A percentile compares a stretch with the other conserved stretches of the same genome.
Conservation (phyloP, 1,140 invertebrate genomes). For the Lamellibrachia luymesi region DNA sequence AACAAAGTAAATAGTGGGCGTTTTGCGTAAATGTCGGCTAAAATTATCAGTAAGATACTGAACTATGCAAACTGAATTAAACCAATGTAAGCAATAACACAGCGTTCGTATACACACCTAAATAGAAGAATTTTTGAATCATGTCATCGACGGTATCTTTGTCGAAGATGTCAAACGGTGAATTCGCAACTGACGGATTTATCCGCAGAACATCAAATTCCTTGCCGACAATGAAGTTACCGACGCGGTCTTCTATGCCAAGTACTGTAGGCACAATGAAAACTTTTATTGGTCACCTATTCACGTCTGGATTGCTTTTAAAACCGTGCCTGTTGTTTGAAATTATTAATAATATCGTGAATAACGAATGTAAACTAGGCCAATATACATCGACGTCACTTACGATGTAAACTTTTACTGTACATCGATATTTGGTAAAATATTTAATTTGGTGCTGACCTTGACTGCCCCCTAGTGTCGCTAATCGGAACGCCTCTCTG, state of each 20-base stretch:
- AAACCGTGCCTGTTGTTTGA: background rate
- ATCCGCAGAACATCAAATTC: conserved; percentile 80
- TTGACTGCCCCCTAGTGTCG: conserved; percentile 81
- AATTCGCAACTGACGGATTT: conserved; percentile 45
- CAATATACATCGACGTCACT: background rate
- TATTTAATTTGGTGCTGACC: conserved; percentile 57
- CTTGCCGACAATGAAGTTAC: conserved; percentile 78
- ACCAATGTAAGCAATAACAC: background rate
- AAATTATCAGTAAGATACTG: background rate
- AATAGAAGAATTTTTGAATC: conserved; percentile 78
- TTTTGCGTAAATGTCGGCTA: too few species aligned
- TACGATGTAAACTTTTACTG: background rate
- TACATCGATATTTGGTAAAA: conserved; percentile 1
- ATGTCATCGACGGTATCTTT: conserved; percentile 61
- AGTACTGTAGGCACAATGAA: conserved; percentile 65
- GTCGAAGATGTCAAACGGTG: conserved; percentile 57
- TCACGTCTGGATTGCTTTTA: background rate
- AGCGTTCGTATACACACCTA: conserved; percentile 41
- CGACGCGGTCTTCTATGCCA: conserved; percentile 69
- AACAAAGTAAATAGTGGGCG: too few species aligned
- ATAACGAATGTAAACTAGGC: too few species aligned
- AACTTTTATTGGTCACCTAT: background rate
- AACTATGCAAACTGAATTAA: background rate
- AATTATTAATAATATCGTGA: background rate
- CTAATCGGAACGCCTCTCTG: conserved; percentile 77